Evolutionary conservation across 1,140 invertebrate genomes (phyloP), one percentile per base, ranked within the genome.

Genomic region (Drosophila sulfurigaster): DNA sequence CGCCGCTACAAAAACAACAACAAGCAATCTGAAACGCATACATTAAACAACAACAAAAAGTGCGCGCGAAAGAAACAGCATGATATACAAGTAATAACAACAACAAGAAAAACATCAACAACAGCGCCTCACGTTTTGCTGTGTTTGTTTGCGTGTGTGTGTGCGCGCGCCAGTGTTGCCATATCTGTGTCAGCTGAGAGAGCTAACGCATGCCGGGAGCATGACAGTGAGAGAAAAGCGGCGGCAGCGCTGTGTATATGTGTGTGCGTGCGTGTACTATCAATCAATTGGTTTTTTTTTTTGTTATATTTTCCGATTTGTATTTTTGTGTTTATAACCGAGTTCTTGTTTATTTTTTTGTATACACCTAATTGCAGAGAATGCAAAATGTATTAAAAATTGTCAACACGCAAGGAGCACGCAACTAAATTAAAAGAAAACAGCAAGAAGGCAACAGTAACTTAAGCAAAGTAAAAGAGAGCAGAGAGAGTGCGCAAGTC

Each of bases 1-100:
- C 15, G 16, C 32, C 15, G 54, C 35, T 57, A 49, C 56, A 51
- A 20, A 35, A 52, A 57, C 10, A 72, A 65, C 56, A 28, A 54
- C 52, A 64, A 8, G 32, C 32, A 5, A 32, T 5, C 59, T 8
- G 15, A 43, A 45, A 63, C 32, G 41, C 66, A 59, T n/a, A 72
- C 43, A 49, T 58, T 28, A 70, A 54, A 48, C 35, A 43, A 69
- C 60, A 71, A 58, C 58, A 72, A 58, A 62, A 73, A 71, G 48
- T 70, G 75, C 80, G 71, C 70, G 76, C 76, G 79, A 77, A 69
- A 52, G 65, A 76, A 76, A 76, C 54, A 75, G 71, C 72, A 69
- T 13, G 56, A 65, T 54, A 73, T 68, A 63, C 52, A 63, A 48
- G 48, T 30, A 63, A 52, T 54, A 78, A 62, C 32, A 70, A 38